phyloP scores from a whole-genome alignment of 2,888 invertebrate species.

The Epirrhoe tristata region DNA sequence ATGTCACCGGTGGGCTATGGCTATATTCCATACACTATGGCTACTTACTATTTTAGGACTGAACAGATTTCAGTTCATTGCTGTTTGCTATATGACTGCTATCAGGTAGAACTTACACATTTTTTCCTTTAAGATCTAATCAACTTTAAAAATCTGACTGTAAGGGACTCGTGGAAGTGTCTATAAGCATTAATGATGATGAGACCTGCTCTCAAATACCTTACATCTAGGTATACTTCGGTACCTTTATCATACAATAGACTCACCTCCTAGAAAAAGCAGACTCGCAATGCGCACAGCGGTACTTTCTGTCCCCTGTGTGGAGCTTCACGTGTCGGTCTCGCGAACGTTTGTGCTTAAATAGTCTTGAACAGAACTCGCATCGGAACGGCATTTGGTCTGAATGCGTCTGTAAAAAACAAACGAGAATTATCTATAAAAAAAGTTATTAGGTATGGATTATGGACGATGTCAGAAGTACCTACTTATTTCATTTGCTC shows the following conservation, averaged over 20 bases:
- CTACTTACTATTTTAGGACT: too few relatives aligned
- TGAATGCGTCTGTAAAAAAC: slow-evolving; percentile 92
- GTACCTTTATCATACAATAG: neutral
- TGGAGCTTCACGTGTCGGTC: slow-evolving; percentile 97
- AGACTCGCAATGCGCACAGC: slow-evolving; percentile 95
- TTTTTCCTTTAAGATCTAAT: too few relatives aligned
- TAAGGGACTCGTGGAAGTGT: too few relatives aligned
- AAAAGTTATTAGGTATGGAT: neutral
- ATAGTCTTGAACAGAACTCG: slow-evolving; percentile 95
- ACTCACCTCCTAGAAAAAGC: slow-evolving; percentile 95
- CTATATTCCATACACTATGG: too few relatives aligned
- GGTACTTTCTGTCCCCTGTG: slow-evolving; percentile 95
- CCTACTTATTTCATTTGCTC: too few relatives aligned
- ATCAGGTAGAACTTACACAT: neutral
- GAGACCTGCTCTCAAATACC: neutral
- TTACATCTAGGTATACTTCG: neutral
- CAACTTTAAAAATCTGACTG: too few relatives aligned
- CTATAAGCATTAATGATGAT: too few relatives aligned
- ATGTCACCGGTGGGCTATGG: too few relatives aligned
- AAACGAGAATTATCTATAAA: neutral
- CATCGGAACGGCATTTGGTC: slow-evolving; percentile 97
- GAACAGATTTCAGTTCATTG: neutral
- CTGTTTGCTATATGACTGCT: slow-evolving; percentile 1
- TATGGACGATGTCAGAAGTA: neutral
- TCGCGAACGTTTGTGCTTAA: slow-evolving; percentile 97